Base-by-base conservation (phyloP, 2,797 vertebrate genomes). In the Danio jaintianensis region DNA sequence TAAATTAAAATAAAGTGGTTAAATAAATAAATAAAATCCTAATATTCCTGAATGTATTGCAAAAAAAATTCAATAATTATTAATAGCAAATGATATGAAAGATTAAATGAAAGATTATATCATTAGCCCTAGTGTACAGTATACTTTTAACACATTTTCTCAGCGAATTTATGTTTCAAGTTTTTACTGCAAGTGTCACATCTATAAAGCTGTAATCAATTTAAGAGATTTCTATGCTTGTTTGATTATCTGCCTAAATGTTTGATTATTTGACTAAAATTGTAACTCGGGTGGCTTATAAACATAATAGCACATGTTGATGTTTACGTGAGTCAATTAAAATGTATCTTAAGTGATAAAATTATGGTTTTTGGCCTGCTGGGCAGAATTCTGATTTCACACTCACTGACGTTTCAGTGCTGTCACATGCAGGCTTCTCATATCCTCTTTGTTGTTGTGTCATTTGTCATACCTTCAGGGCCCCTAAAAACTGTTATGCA, bases 341-440 rank as follows among this genome's bases (percentile, higher is more conserved):
- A n/a, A n/a, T 18, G 16, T 1, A 36, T 56, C 6, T n/a, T 55
- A 7, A 38, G 47, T 67, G 5, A 10, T 45, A 15, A 40, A 42
- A 52, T 53, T n/a, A n/a, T n/a, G n/a, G 58, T 58, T 56, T 10
- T 68, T 45, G 53, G 22, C 63, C 63, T 67, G 16, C 52, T 68
- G 22, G 16, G 56, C 22, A n/a, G 15, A 62, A 74, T 62, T 48
- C 16, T 50, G 29, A 59, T 36, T 59, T 73, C 20, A 59, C 20
- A 61, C 42, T 61, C 15, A 6, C 9, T 6, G 4, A 61, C 36
- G 4, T 74, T 29, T 48, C 11, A 62, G 0, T 9, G 18, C n/a
- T 45, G 40, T 16, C 7, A 58, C 36, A 15, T 58, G 63, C 16
- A 15, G 38, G n/a, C 13, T 22, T 56, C 43, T 10, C 22, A 48